These are phyloP conservation scores for Wiebesia pumilae DNA, from an alignment of 1,140 invertebrate species.

Conservation along the genomic window DNA sequence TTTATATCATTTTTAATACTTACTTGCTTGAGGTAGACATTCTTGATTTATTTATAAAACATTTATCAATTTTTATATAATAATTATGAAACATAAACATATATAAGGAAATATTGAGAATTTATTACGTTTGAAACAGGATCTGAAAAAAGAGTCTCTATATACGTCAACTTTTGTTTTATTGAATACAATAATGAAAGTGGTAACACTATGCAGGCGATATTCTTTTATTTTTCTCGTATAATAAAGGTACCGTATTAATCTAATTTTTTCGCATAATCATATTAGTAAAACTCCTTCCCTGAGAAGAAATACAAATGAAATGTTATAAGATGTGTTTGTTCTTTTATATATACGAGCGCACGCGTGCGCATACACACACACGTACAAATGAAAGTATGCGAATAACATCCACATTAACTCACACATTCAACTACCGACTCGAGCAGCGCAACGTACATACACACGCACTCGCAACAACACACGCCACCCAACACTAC, in stretches of 20 bases:
- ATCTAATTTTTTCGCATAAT: slow-evolving; percentile 50
- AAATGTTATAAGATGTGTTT: slow-evolving; percentile 31
- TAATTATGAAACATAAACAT: too few relatives aligned
- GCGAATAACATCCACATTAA: too few relatives aligned
- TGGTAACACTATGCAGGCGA: slow-evolving; percentile 66
- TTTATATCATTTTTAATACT: neutral
- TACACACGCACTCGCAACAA: too few relatives aligned
- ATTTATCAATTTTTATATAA: neutral
- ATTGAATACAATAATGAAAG: slow-evolving; percentile 66
- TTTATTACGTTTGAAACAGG: neutral
- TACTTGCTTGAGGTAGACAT: neutral
- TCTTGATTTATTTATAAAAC: too few relatives aligned
- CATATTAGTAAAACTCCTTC: slow-evolving; percentile 52
- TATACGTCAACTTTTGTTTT: slow-evolving; percentile 61
- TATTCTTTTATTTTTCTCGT: slow-evolving; percentile 54
- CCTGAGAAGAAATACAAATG: slow-evolving; percentile 57
- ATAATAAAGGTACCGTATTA: slow-evolving; percentile 41
- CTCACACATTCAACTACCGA: too few relatives aligned
- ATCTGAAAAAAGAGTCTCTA: neutral
- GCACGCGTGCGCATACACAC: neutral
- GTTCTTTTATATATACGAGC: slow-evolving; percentile 3
- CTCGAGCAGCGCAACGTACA: too few relatives aligned
- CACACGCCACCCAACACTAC: too few relatives aligned
- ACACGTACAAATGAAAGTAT: too few relatives aligned
- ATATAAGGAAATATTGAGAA: neutral